Base-by-base conservation (phyloP, 1,140 invertebrate genomes). In the Diorhabda sublineata region DNA sequence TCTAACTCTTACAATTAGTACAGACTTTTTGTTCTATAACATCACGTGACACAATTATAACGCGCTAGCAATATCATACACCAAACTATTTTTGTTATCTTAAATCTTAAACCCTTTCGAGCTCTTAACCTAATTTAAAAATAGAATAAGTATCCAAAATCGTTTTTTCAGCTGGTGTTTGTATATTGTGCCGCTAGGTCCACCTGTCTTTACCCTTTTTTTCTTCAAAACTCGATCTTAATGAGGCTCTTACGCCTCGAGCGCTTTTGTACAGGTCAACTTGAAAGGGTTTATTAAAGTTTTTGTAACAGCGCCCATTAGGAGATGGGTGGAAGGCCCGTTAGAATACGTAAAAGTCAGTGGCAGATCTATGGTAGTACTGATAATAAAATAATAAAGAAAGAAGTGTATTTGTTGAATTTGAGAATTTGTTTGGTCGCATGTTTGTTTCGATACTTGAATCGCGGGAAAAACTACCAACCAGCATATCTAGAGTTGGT, bases 231-330 rank as follows among this genome's bases (percentile, higher is more conserved):
- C 47, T 52, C 9, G 47, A 52, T 52, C 6, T 52, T 52, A 52
- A 52, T 52, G 47, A 52, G 47, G 47, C 47, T n/a, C 47, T 52
- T 52, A 8, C 47, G 47, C n/a, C 6, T 52, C n/a, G 6, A n/a
- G 47, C 47, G 6, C 47, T 52, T 52, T 52, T 52, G 47, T 52
- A n/a, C 47, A n/a, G 47, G 47, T 52, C 47, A n/a, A 52, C n/a
- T 52, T 8, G 8, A 52, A 52, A 52, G 47, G 47, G 47, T 52
- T 52, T n/a, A 26, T 26, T 26, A 52, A n/a, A 52, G 6, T 52
- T 52, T 52, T 52, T 52, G n/a, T 52, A 52, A 52, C 47, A 52
- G 47, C n/a, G 47, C 47, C 47, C 47, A 52, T 52, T 52, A 52
- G 47, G 47, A 52, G 4, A n/a, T 52, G 47, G 47, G n/a, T 52